These are phyloP conservation scores for Sthenelais limicola DNA, from an alignment of 2,888 invertebrate genomes.

Conservation along the genomic window DNA sequence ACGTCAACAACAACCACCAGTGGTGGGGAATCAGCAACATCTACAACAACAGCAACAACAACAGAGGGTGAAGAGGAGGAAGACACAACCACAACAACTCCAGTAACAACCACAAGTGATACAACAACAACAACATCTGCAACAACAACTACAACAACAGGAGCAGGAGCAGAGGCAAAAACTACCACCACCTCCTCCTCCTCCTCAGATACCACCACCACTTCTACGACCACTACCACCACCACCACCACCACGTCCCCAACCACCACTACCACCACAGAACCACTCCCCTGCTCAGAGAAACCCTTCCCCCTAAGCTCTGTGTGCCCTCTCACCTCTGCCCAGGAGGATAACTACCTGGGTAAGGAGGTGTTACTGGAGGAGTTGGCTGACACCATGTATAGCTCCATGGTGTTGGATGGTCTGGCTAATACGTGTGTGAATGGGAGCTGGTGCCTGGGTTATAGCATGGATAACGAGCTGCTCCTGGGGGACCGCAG, in stretches of 20 bases:
- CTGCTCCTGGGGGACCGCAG: conserved; percentile 6
- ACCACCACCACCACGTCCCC: not conserved
- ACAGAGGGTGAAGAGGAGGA: not conserved
- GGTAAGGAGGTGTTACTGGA: conserved; percentile 13
- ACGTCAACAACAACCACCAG: not conserved
- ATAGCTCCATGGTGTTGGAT: conserved; percentile 10
- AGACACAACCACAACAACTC: not conserved
- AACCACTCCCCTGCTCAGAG: conserved; percentile 16
- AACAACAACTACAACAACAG: not conserved
- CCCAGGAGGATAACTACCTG: conserved; percentile 15
- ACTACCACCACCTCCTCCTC: not conserved
- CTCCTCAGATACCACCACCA: not conserved
- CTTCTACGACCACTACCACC: not conserved
- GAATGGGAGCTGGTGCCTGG: conserved; percentile 27
- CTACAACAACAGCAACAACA: not conserved
- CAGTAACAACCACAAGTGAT: not conserved
- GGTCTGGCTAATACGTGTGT: not conserved
- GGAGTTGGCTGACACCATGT: conserved; percentile 26
- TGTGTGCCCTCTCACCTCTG: not conserved
- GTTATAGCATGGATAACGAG: conserved; percentile 26
- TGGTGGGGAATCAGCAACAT: not conserved
- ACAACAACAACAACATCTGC: not conserved
- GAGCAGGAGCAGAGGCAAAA: not conserved
- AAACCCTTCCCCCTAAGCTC: not conserved
- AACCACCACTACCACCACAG: not conserved